Evolutionary conservation across 2,797 vertebrate genomes (phyloP).

Genomic region (Lemur catta): DNA sequence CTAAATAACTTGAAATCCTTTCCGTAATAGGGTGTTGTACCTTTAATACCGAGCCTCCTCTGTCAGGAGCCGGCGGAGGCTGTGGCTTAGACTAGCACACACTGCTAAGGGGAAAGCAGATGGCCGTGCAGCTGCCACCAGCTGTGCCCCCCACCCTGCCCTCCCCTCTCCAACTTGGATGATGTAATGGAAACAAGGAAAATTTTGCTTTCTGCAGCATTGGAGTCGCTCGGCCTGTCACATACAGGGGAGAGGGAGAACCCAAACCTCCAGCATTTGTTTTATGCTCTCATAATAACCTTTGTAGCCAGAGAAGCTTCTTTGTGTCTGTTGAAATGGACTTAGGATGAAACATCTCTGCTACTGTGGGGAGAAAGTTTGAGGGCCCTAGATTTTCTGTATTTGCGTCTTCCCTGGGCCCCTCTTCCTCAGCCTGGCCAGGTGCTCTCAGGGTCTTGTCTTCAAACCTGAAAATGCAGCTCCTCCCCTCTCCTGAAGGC

Average conservation of each 20-base stretch:
- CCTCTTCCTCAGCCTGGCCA: background rate
- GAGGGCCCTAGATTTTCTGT: conserved; percentile 64
- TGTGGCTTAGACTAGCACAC: conserved; percentile 88
- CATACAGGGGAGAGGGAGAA: conserved; percentile 82
- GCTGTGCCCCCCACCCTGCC: conserved; percentile 89
- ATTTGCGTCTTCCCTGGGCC: background rate
- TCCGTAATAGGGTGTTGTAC: conserved; percentile 72
- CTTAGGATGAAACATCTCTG: conserved; percentile 83
- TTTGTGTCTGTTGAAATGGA: conserved; percentile 80
- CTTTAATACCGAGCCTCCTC: conserved; percentile 66
- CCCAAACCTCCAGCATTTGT: conserved; percentile 84
- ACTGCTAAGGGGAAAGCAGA: conserved; percentile 92
- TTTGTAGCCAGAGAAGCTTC: conserved; percentile 84
- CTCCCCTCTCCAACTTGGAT: conserved; percentile 85
- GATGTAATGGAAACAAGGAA: conserved; percentile 94
- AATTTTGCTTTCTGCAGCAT: conserved; percentile 86
- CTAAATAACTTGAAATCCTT: conserved; percentile 68
- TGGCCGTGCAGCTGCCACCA: conserved; percentile 94
- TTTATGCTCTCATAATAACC: conserved; percentile 90
- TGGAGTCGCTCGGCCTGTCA: conserved; percentile 89
- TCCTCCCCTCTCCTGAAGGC: background rate
- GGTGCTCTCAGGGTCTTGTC: background rate
- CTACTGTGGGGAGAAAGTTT: conserved; percentile 86
- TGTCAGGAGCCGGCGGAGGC: conserved; percentile 83
- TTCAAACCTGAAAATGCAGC: background rate